Evolutionary conservation across 2,888 invertebrate genomes (phyloP).

Genomic region (Nysson spinosus): DNA sequence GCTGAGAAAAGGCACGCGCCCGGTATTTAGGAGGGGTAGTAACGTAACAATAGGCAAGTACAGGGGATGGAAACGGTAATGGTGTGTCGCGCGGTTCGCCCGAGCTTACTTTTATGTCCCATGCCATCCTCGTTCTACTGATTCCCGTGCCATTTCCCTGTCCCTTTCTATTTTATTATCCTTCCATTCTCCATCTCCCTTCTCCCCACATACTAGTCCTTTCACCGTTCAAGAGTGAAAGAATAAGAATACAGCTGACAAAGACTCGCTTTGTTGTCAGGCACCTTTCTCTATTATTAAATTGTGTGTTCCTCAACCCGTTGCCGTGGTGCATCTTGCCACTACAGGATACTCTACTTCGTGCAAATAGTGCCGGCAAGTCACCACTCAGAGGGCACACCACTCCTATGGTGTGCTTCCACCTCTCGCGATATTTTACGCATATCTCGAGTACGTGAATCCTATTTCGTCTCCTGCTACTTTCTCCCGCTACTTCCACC

Average conservation of each 20-base stretch:
- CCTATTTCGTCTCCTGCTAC: not conserved
- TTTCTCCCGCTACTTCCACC: too few species aligned
- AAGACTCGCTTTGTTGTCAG: conserved; percentile 63
- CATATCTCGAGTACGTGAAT: not conserved
- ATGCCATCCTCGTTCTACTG: conserved; percentile 12
- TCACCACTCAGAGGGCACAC: conserved; percentile 23
- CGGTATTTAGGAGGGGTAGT: conserved; percentile 60
- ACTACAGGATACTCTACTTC: conserved; percentile 7
- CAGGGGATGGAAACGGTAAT: conserved; percentile 65
- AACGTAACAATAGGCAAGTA: conserved; percentile 56
- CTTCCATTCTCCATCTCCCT: not conserved
- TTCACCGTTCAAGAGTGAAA: conserved; percentile 23
- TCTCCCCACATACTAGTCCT: conserved; percentile 1
- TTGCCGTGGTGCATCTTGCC: conserved; percentile 18
- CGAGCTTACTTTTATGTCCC: conserved; percentile 70
- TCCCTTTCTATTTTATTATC: conserved; percentile 1
- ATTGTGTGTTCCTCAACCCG: conserved; percentile 62
- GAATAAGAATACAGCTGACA: conserved; percentile 46
- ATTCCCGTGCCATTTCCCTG: conserved; percentile 3
- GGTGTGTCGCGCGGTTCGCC: conserved; percentile 69
- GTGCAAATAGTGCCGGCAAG: not conserved
- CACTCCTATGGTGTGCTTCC: not conserved
- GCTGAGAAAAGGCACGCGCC: conserved; percentile 51
- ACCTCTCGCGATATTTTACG: not conserved
- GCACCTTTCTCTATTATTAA: conserved; percentile 67